Base-by-base conservation (phyloP, 2,888 invertebrate species). In the Oscheius sp. region DNA sequence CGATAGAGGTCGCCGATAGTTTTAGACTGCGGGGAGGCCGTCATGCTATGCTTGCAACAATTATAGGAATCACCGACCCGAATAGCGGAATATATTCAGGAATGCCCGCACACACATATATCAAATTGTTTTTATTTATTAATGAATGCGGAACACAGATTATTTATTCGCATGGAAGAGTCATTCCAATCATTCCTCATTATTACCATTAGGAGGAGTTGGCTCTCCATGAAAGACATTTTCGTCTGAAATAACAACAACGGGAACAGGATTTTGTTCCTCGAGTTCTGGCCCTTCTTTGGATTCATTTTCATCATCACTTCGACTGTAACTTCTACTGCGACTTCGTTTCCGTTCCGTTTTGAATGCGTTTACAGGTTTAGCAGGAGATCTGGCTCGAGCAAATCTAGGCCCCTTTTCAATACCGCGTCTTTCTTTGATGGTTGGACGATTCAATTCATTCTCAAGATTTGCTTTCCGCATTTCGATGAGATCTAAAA, bases 61-160 rank as follows among this genome's bases (percentile, higher is more conserved):
- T 66, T 66, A 66, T 25, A 27, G 6, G 66, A 52, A 49, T 6
- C 66, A 21, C 29, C 66, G 66, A 66, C 66, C 66, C 49, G 66
- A 66, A 66, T 27, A 25, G 29, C 29, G 18, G 13, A 21, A 55
- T 25, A 25, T 23, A 23, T 5, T 49, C 21, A 21, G 49, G 13
- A n/a, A n/a, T n/a, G 3, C 49, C 49, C 2, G 49, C 3, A 49
- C 21, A 7, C 49, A 49, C 3, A 49, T 18, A 18, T 49, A 9
- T 35, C 3, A 35, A 35, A 35, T 6, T 35, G 35, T 35, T 35
- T 35, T 9, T 6, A 35, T 35, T 35, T n/a, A n/a, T n/a, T n/a
- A n/a, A n/a, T n/a, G n/a, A n/a, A n/a, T n/a, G n/a, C n/a, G n/a
- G n/a, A n/a, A n/a, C n/a, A n/a, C n/a, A 35, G 3, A 35, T 35